These are phyloP conservation scores for Coregonus clupeaformis DNA, from an alignment of 2,113 vertebrate species.

Conservation along the genomic window DNA sequence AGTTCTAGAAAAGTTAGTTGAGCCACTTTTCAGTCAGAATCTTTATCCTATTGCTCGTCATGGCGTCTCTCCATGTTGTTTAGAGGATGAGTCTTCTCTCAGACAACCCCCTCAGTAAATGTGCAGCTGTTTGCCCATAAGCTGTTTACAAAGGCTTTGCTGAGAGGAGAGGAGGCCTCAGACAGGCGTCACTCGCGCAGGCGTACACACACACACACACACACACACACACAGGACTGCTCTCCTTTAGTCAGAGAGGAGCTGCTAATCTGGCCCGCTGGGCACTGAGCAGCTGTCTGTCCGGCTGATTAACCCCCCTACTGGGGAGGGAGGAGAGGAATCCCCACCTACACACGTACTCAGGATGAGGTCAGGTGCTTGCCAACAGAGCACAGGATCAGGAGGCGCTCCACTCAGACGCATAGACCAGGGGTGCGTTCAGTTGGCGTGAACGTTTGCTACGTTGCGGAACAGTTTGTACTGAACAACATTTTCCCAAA, in stretches of 20 bases:
- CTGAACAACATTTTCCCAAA: too few relatives aligned
- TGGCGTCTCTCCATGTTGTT: neutral
- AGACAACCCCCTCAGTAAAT: conserved; percentile 58
- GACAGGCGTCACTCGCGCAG: too few relatives aligned
- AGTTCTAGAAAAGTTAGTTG: too few relatives aligned
- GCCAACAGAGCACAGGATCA: too few relatives aligned
- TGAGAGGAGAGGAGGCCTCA: conserved; percentile 40
- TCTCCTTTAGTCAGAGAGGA: conserved; percentile 42
- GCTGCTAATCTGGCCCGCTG: conserved; percentile 57
- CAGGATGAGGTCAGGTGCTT: too few relatives aligned
- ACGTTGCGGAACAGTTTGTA: too few relatives aligned
- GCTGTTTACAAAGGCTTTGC: conserved; percentile 66
- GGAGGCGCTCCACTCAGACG: neutral
- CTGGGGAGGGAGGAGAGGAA: conserved; percentile 6
- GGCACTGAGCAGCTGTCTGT: conserved; percentile 61
- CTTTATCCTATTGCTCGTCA: too few relatives aligned
- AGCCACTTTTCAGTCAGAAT: too few relatives aligned
- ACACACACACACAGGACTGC: conserved; percentile 33
- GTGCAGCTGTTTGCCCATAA: conserved; percentile 68
- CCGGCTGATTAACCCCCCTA: conserved; percentile 52
- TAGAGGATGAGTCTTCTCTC: conserved; percentile 28
- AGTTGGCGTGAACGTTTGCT: too few relatives aligned
- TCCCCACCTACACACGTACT: conserved; percentile 21
- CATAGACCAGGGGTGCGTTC: too few relatives aligned
- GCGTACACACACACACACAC: too few relatives aligned